Evolutionary conservation across 2,113 vertebrate genomes (phyloP).

Genomic region (Ochotona princeps): DNA sequence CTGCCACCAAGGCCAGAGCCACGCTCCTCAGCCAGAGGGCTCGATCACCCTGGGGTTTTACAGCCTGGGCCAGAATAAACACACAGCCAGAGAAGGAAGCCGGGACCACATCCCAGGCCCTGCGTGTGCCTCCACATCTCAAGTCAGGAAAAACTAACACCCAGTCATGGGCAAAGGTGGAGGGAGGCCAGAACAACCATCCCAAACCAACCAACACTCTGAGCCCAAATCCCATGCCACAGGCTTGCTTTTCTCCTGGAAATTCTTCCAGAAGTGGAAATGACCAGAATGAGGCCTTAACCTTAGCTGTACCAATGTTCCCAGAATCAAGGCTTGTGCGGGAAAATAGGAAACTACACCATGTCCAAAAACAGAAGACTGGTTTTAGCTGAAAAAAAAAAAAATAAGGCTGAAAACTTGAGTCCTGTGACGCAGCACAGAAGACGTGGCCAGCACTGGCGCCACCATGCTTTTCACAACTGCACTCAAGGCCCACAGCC

Average conservation of each 20-base stretch:
- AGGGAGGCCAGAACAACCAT: rapidly evolving
- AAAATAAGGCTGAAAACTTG: background rate
- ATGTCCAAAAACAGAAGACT: background rate
- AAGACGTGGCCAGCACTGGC: background rate
- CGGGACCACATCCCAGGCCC: background rate
- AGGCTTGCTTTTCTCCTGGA: background rate
- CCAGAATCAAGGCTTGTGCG: background rate
- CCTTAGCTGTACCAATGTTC: background rate
- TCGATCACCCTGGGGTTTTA: background rate
- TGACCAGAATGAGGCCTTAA: background rate
- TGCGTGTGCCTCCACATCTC: background rate
- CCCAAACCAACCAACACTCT: background rate
- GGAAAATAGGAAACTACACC: background rate
- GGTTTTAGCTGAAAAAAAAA: background rate
- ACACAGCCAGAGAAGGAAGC: background rate
- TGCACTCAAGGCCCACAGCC: background rate
- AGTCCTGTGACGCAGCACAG: background rate
- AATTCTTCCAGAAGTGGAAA: background rate
- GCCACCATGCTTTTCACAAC: background rate
- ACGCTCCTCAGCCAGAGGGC: background rate
- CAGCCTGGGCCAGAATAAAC: background rate
- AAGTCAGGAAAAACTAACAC: rapidly evolving
- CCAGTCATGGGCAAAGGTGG: background rate
- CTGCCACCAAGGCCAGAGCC: rapidly evolving
- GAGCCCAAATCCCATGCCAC: background rate